Evolutionary conservation across 2,888 invertebrate genomes (phyloP), one percentile per base, ranked within the genome.

Genomic region (Minunthozetes semirufus): DNA sequence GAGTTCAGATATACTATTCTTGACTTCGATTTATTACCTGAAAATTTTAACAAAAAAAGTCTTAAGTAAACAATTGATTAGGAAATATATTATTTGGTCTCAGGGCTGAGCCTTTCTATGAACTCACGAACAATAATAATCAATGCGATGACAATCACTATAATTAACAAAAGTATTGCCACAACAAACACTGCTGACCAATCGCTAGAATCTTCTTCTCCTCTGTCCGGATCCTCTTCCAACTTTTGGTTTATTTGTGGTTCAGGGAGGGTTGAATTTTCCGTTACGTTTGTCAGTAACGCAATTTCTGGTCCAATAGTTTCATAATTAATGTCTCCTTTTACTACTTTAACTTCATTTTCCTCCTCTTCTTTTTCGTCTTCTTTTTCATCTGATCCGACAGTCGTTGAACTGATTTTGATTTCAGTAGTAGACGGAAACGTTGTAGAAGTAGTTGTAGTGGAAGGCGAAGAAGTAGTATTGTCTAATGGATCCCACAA

Each of bases 11-110:
- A 63, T 33, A 63, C 17, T 17, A 63, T 33, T 63, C 19, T 15
- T 63, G 63, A 63, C 27, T 33, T 63, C 19, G 63, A 33, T 33
- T 63, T 63, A 27, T 63, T 63, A 63, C 63, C 63, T 63, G 42
- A 56, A 56, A 22, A 22, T 19, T 19, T 1, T 15, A 0, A 13
- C 25, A 56, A 56, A 56, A 50, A 6, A 48, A 48, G 13, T 48
- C 13, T 33, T 33, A 33, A 9, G 9, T 13, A 42, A 42, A 42
- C 8, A 33, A n/a, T 22, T 22, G 25, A 53, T 53, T 53, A 53
- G 19, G 8, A n/a, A n/a, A n/a, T n/a, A n/a, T n/a, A n/a, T n/a
- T n/a, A n/a, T n/a, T n/a, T n/a, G n/a, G n/a, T n/a, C 53, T 53
- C 4, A 22, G 8, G 25, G 25, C 19, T 25, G 6, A 53, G 19